phyloP scores from a whole-genome alignment of 2,113 vertebrate species.

The Ctenomys sociabilis region DNA sequence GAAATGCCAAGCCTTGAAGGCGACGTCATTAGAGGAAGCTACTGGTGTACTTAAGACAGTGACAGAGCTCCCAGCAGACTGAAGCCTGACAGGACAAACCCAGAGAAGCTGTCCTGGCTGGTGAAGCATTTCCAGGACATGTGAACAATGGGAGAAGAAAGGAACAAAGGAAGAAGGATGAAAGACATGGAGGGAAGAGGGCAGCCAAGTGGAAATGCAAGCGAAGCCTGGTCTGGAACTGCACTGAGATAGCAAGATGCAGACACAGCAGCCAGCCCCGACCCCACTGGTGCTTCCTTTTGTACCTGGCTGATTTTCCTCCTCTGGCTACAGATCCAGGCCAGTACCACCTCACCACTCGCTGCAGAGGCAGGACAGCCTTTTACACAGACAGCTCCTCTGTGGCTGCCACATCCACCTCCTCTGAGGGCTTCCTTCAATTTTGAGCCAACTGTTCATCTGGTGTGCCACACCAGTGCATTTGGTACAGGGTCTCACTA shows the following conservation, averaged over 20 bases:
- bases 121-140: not conserved
- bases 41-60: not conserved
- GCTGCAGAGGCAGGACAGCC: not conserved
- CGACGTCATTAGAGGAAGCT: fast-evolving
- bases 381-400: not conserved
- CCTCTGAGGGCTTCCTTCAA: not conserved
- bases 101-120: not conserved
- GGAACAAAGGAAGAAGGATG: not conserved
- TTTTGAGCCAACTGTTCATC: not conserved
- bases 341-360: not conserved
- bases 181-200: not conserved
- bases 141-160: not conserved
- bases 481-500: too few relatives aligned
- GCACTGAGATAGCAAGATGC: not conserved
- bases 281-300: not conserved
- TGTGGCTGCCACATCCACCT: not conserved
- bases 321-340: not conserved
- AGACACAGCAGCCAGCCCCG: not conserved
- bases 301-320: too few relatives aligned
- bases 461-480: too few relatives aligned
- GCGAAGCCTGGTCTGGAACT: too few relatives aligned
- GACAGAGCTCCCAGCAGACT: not conserved
- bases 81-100: not conserved
- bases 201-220: not conserved
- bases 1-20: not conserved